These are phyloP conservation scores for Drosophila greeni DNA, from an alignment of 2,888 invertebrate genomes.

Conservation along the genomic window DNA sequence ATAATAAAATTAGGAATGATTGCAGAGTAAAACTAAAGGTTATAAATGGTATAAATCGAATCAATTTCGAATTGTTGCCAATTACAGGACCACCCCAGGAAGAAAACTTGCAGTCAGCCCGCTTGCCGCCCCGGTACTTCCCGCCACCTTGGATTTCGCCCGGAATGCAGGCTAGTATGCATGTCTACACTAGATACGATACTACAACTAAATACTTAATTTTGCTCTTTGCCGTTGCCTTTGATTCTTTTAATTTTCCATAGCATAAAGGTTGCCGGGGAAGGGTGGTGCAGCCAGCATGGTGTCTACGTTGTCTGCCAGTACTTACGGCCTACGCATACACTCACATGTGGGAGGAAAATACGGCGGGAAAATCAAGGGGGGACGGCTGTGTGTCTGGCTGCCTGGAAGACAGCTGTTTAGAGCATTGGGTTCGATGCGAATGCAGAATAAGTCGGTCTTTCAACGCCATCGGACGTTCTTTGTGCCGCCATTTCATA, in stretches of 20 bases:
- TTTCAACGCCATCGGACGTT: conserved; percentile 62
- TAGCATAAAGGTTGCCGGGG: conserved; percentile 6
- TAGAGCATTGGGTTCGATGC: conserved; percentile 49
- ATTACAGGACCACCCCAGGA: conserved; percentile 14
- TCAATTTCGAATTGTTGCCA: background rate
- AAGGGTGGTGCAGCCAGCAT: conserved; percentile 7
- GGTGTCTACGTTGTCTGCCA: conserved; percentile 57
- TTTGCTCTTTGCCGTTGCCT: conserved; percentile 66
- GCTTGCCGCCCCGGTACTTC: background rate
- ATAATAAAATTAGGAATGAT: background rate
- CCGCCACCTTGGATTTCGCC: conserved; percentile 22
- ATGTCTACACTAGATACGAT: conserved; percentile 61
- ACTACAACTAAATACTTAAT: conserved; percentile 73
- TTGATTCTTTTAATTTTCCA: conserved; percentile 74
- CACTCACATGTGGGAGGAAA: conserved; percentile 19
- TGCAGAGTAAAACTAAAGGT: too few relatives aligned
- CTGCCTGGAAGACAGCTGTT: conserved; percentile 70
- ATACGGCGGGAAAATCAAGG: conserved; percentile 1
- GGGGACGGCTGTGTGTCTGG: conserved; percentile 27
- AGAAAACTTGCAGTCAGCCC: conserved; percentile 20
- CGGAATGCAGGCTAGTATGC: conserved; percentile 55
- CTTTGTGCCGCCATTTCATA: conserved; percentile 13
- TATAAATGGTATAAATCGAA: too few relatives aligned
- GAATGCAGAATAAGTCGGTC: conserved; percentile 70
- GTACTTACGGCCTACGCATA: conserved; percentile 69